Evolutionary conservation across 2,113 vertebrate species (phyloP).

Genomic region (Numida meleagris): DNA sequence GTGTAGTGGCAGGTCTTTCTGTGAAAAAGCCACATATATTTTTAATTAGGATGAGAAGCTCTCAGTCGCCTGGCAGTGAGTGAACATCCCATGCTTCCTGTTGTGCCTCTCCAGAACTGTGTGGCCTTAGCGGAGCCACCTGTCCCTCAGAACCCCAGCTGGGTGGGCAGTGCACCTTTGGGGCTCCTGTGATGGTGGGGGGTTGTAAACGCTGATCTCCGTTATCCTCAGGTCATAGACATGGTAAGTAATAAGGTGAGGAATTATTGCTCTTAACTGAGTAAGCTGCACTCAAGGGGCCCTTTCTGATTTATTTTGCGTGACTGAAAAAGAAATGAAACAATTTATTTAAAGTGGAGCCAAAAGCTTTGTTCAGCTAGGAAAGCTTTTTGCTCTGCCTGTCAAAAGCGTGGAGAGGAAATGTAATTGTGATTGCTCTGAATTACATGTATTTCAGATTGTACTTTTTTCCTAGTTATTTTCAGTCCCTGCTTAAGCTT

Average conservation of each 20-base stretch:
- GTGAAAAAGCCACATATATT: neutral
- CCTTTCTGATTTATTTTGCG: neutral
- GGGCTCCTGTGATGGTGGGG: neutral
- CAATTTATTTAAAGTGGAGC: neutral
- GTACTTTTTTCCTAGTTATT: neutral
- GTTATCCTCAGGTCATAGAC: neutral
- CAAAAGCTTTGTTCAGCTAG: neutral
- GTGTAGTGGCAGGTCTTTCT: neutral
- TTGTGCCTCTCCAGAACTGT: accelerated
- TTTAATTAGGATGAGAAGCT: neutral
- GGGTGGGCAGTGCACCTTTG: neutral
- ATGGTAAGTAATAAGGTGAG: neutral
- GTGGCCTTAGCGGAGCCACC: accelerated
- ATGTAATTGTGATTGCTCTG: neutral
- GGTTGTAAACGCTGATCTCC: accelerated
- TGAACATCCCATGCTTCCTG: accelerated
- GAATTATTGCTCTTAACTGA: neutral
- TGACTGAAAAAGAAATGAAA: neutral
- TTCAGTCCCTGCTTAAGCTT: neutral
- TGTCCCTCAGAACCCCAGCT: accelerated
- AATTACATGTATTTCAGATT: neutral
- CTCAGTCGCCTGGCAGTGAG: neutral
- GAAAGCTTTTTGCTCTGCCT: neutral
- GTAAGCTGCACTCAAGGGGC: accelerated
- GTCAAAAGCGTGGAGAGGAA: neutral